Percentiles rank a stretch among this genome's conserved stretches.
phyloP scores from a whole-genome alignment of 2,888 invertebrate genomes.

The Ypsolopha scabrella region DNA sequence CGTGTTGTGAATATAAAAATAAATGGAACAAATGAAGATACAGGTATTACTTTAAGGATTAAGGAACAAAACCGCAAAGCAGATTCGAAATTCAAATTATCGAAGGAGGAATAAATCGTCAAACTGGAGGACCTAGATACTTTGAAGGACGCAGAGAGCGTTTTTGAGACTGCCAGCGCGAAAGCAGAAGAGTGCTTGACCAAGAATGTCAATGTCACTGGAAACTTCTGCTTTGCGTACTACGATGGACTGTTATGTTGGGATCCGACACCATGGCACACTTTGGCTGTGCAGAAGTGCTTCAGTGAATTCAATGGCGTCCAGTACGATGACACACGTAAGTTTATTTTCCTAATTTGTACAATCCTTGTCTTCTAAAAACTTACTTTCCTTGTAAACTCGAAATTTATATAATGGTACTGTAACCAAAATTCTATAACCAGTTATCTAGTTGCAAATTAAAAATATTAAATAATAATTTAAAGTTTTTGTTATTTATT shows the following conservation, averaged over 20 bases:
- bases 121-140: constrained; percentile 65
- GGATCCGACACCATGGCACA: constrained; percentile 81
- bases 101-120: constrained; percentile 19
- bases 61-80: not conserved
- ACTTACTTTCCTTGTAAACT: too few relatives aligned
- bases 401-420: too few relatives aligned
- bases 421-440: too few relatives aligned
- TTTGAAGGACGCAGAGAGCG: constrained; percentile 41
- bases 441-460: too few relatives aligned
- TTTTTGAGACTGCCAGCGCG: constrained; percentile 45
- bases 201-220: constrained; percentile 29
- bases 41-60: not conserved
- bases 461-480: too few relatives aligned
- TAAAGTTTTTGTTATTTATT: too few relatives aligned
- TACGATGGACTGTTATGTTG: constrained; percentile 87
- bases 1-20: not conserved
- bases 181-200: constrained; percentile 42
- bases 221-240: constrained; percentile 72
- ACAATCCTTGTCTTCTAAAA: not conserved
- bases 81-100: constrained; percentile 16
- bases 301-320: constrained; percentile 83
- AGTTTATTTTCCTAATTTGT: constrained; percentile 52
- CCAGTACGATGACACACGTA: constrained; percentile 84
- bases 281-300: constrained; percentile 79
- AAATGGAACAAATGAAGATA: not conserved